phyloP scores from a whole-genome alignment of 2,797 vertebrate genomes.

The Sebastes nivosus region DNA sequence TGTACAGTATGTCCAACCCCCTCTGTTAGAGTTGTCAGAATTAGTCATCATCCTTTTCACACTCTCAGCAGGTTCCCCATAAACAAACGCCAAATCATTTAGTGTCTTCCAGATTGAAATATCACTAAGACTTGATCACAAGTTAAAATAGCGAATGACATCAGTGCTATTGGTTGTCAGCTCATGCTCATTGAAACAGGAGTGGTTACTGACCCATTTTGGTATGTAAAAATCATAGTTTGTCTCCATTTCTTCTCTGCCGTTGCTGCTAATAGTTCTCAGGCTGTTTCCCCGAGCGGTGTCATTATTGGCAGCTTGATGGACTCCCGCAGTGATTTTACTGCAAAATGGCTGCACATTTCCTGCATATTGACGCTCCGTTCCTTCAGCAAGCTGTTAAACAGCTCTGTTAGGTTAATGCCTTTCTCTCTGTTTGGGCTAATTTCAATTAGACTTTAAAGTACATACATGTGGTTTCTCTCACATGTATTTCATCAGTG shows the following conservation, averaged over 20 bases:
- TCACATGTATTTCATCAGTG: neutral
- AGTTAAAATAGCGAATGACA: constrained; percentile 10
- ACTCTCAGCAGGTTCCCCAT: constrained; percentile 41
- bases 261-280: constrained; percentile 9
- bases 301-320: constrained; percentile 8
- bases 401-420: constrained; percentile 18
- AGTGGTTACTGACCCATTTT: neutral
- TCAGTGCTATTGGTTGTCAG: neutral
- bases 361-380: neutral
- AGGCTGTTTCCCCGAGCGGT: constrained; percentile 18
- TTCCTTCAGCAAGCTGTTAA: constrained; percentile 17
- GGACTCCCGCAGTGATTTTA: constrained; percentile 24
- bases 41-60: constrained; percentile 56
- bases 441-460: constrained; percentile 38
- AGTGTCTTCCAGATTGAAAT: constrained; percentile 38
- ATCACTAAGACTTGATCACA: neutral
- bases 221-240: neutral
- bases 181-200: neutral
- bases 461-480: neutral
- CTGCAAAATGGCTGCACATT: constrained; percentile 42
- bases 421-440: constrained; percentile 24
- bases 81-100: constrained; percentile 42
- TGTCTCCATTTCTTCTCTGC: neutral
- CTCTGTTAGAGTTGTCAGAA: constrained; percentile 25
- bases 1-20: constrained; percentile 5